Percentiles rank a stretch among this genome's conserved stretches.
These are phyloP conservation scores for Papilio helenus DNA, from an alignment of 1,140 invertebrate species.

Conservation along the genomic window DNA sequence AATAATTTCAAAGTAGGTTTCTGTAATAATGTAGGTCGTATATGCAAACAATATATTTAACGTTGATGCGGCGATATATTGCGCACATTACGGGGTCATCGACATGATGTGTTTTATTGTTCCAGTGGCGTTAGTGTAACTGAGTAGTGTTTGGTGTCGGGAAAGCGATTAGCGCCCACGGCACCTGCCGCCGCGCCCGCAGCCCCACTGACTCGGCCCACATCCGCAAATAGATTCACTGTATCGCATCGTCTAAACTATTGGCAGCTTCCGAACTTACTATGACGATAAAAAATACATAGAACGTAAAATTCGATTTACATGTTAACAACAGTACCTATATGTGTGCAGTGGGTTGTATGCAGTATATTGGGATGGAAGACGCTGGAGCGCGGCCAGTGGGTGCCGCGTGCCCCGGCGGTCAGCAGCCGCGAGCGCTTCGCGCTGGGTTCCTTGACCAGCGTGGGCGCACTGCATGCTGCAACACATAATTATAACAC, in stretches of 20 bases:
- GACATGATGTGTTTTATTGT: slow-evolving; percentile 26
- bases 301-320: neutral
- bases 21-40: neutral
- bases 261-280: neutral
- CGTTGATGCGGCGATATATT: neutral
- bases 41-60: slow-evolving; percentile 1
- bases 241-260: neutral
- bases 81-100: slow-evolving; percentile 1
- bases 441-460: slow-evolving; percentile 11
- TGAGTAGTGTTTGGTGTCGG: slow-evolving; percentile 44
- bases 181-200: slow-evolving; percentile 51
- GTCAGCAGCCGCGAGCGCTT: slow-evolving; percentile 16
- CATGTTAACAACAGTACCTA: neutral
- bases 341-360: neutral
- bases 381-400: slow-evolving; percentile 14
- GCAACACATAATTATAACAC: slow-evolving; percentile 5
- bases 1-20: neutral
- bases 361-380: neutral
- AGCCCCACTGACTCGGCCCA: slow-evolving; percentile 72
- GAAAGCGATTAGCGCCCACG: slow-evolving; percentile 53
- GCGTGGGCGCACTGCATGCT: slow-evolving; percentile 22
- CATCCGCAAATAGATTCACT: slow-evolving; percentile 66
- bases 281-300: neutral
- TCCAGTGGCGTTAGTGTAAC: slow-evolving; percentile 45
- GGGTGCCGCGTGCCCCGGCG: neutral